Conservation (phyloP, 2,797 vertebrate species). For the Paedocypris micromegethes region DNA sequence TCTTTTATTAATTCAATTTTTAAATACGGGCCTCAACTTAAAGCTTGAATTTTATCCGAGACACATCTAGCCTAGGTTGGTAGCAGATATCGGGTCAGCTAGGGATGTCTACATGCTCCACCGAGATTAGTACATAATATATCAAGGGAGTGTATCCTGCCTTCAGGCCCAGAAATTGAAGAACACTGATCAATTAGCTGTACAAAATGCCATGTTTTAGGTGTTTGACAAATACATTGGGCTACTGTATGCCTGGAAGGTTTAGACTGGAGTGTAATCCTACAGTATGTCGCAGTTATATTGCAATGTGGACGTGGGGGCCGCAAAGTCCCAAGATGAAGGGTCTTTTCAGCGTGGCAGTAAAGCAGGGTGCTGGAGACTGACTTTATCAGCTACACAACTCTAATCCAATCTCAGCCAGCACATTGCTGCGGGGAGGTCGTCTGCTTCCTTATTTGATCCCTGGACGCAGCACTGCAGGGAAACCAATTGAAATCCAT, state of each 20-base stretch:
- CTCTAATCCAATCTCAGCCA: slow-evolving; percentile 34
- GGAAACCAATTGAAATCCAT: neutral
- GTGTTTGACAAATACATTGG: slow-evolving; percentile 2
- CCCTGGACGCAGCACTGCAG: slow-evolving; percentile 13
- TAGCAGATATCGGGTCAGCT: too few relatives aligned
- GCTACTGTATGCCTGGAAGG: neutral
- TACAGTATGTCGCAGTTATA: slow-evolving; percentile 3
- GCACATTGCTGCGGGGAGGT: slow-evolving; percentile 26
- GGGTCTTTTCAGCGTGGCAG: slow-evolving; percentile 25
- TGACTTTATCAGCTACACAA: slow-evolving; percentile 20
- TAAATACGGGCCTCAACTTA: too few relatives aligned
- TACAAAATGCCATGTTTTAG: too few relatives aligned
- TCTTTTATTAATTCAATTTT: too few relatives aligned
- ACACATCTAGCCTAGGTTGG: too few relatives aligned
- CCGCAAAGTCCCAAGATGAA: slow-evolving; percentile 33
- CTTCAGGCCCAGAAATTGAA: too few relatives aligned
- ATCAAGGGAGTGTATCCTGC: too few relatives aligned
- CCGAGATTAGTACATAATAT: too few relatives aligned
- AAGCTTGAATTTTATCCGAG: too few relatives aligned
- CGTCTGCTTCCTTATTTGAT: slow-evolving; percentile 19
- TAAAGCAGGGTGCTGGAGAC: slow-evolving; percentile 22
- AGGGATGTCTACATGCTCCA: too few relatives aligned
- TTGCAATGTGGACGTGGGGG: slow-evolving; percentile 20
- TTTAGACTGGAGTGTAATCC: slow-evolving; percentile 3
- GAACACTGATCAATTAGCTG: too few relatives aligned